Evolutionary conservation across 92 coral and sea anemone species (phyloP).

Genomic region (Siderastrea siderea): DNA sequence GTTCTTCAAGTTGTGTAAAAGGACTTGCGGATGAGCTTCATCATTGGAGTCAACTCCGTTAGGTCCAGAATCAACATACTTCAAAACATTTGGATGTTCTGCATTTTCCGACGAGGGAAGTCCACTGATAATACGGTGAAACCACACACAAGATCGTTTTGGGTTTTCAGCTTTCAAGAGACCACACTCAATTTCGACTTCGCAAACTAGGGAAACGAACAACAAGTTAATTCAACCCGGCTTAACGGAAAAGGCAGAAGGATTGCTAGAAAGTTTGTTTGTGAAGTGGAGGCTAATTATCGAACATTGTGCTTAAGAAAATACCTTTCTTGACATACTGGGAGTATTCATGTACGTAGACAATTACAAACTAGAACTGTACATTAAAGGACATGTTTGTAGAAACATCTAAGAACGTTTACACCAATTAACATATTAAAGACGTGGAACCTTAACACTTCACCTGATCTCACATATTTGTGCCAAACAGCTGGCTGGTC

Average conservation of each 20-base stretch:
- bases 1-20: slow-evolving; percentile 62
- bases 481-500: slow-evolving; percentile 54
- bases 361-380: no score
- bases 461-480: slow-evolving; percentile 80
- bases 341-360: no score
- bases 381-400: no score
- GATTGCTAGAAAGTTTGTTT: no score
- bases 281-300: no score
- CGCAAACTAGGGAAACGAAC: slow-evolving; percentile 64
- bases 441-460: background rate
- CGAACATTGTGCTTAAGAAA: no score
- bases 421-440: no score
- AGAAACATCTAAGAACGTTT: no score
- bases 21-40: slow-evolving; percentile 22
- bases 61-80: slow-evolving; percentile 35
- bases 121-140: slow-evolving; percentile 76
- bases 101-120: slow-evolving; percentile 26
- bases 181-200: slow-evolving; percentile 79
- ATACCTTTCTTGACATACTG: no score
- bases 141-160: slow-evolving; percentile 79
- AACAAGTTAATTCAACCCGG: background rate
- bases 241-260: background rate
- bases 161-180: slow-evolving; percentile 61
- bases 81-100: slow-evolving; percentile 32
- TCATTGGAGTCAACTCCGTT: slow-evolving; percentile 3